Percentiles rank a stretch among this genome's conserved stretches.
phyloP scores from a whole-genome alignment of 2,113 vertebrate species.

The Theristicus caerulescens region DNA sequence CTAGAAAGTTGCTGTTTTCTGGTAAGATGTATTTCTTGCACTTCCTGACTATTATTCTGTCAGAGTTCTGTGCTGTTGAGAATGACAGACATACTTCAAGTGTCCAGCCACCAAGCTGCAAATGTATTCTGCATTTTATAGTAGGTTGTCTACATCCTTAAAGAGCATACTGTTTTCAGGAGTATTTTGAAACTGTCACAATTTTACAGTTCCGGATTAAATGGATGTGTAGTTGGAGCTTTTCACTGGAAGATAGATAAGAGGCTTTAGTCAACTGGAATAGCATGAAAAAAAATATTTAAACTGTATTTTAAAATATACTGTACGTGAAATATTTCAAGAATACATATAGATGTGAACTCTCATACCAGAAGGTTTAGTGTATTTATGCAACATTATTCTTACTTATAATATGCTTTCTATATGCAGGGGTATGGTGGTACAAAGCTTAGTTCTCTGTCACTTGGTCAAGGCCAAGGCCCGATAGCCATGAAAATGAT shows the following conservation, averaged over 20 bases:
- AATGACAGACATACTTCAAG: neutral
- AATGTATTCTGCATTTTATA: neutral
- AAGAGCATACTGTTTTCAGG: neutral
- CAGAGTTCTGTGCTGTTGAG: neutral
- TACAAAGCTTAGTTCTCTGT: constrained; percentile 84
- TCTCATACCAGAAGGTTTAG: neutral
- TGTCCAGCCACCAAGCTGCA: neutral
- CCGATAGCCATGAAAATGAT: constrained; percentile 89
- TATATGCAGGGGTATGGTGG: constrained; percentile 80
- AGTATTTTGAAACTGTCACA: neutral
- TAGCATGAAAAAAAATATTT: neutral
- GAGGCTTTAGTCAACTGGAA: neutral
- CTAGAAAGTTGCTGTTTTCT: neutral
- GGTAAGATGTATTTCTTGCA: neutral
- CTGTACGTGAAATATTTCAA: neutral
- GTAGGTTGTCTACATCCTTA: neutral
- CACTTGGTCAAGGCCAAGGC: constrained; percentile 91
- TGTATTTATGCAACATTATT: neutral
- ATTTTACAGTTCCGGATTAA: neutral
- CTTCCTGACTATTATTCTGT: neutral
- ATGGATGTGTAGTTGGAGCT: neutral
- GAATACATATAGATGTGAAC: neutral
- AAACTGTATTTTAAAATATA: neutral
- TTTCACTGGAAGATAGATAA: neutral
- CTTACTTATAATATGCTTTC: neutral